Base-by-base conservation (phyloP, 2,888 invertebrate genomes). In the Hyposoter dolosus region DNA sequence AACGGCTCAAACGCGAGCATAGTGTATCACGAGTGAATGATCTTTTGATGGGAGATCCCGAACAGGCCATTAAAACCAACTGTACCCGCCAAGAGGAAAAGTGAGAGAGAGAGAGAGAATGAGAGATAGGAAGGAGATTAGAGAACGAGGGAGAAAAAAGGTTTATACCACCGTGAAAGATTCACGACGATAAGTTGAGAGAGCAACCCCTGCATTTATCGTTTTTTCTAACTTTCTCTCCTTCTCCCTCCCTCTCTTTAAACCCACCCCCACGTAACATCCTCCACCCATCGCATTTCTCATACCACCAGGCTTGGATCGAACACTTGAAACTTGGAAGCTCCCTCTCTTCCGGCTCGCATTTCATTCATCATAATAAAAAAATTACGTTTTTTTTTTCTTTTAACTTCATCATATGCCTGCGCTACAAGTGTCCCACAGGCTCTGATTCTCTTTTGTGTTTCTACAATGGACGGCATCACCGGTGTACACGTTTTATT, bases 91-190 rank as follows among this genome's bases (percentile, higher is more conserved):
- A 35, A 69, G 77, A 71, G 71, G 45, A 77, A 56, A 28, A 75
- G 82, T 69, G 75, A 75, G 74, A 69, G 87, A 66, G 74, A 79
- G 74, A 69, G 87, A 66, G 74, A 75, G 74, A 69, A 76, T 74
- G 75, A 75, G 88, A 77, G 74, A 69, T 74, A 78, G 77, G 71
- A 86, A 66, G 74, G 79, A n/a, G 23, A 19, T 40, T 66, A 65
- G 65, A 43, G 74, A 79, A 71, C 32, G 87, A 76, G 76, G 53
- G 72, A 86, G 81, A 76, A 66, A 32, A 50, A 71, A 77, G 68
- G 80, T 88, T 83, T 84, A 87, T 87, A 90, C 89, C 89, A 88
- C 88, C 89, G 88, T 88, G 86, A 90, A 90, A 91, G 90, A 90
- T 91, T 84, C 84, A 85, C 86, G 78, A 87, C 83, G 91, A 91